phyloP scores from a whole-genome alignment of 2,888 invertebrate species.

The Agriopis aurantiaria region DNA sequence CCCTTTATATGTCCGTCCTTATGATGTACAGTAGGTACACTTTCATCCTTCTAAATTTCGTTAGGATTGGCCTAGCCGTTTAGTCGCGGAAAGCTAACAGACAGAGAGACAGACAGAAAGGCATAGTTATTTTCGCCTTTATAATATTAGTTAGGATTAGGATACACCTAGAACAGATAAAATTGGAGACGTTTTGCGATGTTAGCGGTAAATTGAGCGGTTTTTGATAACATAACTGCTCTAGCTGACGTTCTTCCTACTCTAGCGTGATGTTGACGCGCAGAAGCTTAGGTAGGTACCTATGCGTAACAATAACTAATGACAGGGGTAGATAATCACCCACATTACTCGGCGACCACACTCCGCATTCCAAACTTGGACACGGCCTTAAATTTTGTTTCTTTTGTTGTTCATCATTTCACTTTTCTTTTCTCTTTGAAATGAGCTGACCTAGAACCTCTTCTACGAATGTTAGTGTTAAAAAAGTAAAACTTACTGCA shows the following conservation, averaged over 20 bases:
- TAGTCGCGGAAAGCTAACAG: too few species aligned
- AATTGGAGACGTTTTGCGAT: not conserved
- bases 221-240: not conserved
- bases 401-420: slow-evolving; percentile 51
- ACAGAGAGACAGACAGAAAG: too few species aligned
- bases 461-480: not conserved
- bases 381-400: slow-evolving; percentile 60
- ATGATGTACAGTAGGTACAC: too few species aligned
- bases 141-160: not conserved
- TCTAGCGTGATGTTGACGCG: slow-evolving; percentile 7
- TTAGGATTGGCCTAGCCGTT: too few species aligned
- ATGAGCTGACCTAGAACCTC: slow-evolving; percentile 12
- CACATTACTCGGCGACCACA: slow-evolving; percentile 64
- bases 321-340: slow-evolving; percentile 66
- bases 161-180: not conserved
- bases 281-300: slow-evolving; percentile 7
- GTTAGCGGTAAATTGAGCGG: not conserved
- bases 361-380: slow-evolving; percentile 66
- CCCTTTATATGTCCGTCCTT: too few species aligned
- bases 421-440: slow-evolving; percentile 37
- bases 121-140: not conserved
- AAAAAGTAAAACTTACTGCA: not conserved
- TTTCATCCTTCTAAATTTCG: too few species aligned
- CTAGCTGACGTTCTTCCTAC: not conserved
- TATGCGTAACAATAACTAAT: slow-evolving; percentile 55